Evolutionary conservation across 2,113 vertebrate species (phyloP).

Genomic region (Brachirus orientalis): DNA sequence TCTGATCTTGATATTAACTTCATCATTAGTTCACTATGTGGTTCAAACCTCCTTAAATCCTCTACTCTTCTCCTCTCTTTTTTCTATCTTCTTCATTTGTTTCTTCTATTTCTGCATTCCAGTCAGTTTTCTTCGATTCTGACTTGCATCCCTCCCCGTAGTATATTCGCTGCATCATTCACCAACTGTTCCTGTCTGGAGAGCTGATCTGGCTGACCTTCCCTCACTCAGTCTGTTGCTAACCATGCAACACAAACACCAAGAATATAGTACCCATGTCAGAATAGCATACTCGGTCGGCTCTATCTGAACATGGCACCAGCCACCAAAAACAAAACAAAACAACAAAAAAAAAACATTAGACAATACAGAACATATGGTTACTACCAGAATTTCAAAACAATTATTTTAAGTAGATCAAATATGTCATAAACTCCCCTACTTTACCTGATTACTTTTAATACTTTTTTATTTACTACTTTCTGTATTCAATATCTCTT

Average conservation of each 20-base stretch:
- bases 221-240: conserved; percentile 31
- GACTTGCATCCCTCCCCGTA: neutral
- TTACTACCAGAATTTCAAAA: too few species aligned
- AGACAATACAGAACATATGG: too few species aligned
- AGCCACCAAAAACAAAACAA: too few species aligned
- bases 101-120: neutral
- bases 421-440: too few species aligned
- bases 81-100: neutral
- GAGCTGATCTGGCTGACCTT: conserved; percentile 36
- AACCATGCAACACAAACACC: conserved; percentile 21
- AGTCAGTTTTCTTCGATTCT: neutral
- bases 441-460: too few species aligned
- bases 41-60: neutral
- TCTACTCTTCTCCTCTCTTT: neutral
- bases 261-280: neutral
- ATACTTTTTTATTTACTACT: too few species aligned
- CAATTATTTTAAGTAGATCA: too few species aligned
- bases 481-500: too few species aligned
- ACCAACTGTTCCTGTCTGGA: conserved; percentile 37
- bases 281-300: too few species aligned
- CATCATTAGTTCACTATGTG: conserved; percentile 2
- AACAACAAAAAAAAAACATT: too few species aligned
- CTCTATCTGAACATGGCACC: too few species aligned
- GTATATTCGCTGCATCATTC: conserved; percentile 11
- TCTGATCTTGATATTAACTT: conserved; percentile 18